Base-by-base conservation (phyloP, 2,113 vertebrate genomes). In the Paedocypris sp. region DNA sequence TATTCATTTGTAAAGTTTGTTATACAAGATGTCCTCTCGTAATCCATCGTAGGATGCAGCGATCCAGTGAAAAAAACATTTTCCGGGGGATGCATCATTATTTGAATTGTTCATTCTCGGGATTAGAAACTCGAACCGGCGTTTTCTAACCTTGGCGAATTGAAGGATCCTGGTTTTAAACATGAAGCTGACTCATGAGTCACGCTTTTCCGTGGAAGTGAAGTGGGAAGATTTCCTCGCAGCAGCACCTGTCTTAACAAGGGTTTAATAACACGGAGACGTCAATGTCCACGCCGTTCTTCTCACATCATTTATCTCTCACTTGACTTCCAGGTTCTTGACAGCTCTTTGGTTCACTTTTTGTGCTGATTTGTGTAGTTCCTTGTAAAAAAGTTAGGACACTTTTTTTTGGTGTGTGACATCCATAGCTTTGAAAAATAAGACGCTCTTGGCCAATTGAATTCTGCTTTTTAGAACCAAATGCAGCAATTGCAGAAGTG, bases 211-310 rank as follows among this genome's bases (percentile, higher is more conserved):
- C 39, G 12, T 41, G 7, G 7, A 50, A 50, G 15, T 28, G 7
- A 29, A 49, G 23, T 28, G 15, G 10, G 26, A 42, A 25, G 35
- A 8, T 51, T 32, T 52, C 9, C 11, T 45, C 4, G 5, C 9
- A 7, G 10, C 1, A 13, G 1, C 28, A 36, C 28, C 12, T 47
- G 8, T 23, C 46, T 13, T 18, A 45, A 12, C 39, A 33, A 38
- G 36, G 13, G 42, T 26, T 35, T 18, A 16, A 38, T 28, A 54
- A 54, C 33, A 6, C 3, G 15, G n/a, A 10, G 11, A 29, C 4
- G 60, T 67, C 64, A 54, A 48, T 54, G 50, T 64, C 16, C 19
- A n/a, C 3, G 10, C 41, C 23, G 35, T 58, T 25, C 20, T 25
- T 4, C 23, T 39, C 36, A 15, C 23, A 43, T 16, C 13, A 43